Percentiles rank a stretch among this genome's conserved stretches.
Evolutionary conservation across 2,113 vertebrate genomes (phyloP).

Genomic region (Brevimyrus niger): DNA sequence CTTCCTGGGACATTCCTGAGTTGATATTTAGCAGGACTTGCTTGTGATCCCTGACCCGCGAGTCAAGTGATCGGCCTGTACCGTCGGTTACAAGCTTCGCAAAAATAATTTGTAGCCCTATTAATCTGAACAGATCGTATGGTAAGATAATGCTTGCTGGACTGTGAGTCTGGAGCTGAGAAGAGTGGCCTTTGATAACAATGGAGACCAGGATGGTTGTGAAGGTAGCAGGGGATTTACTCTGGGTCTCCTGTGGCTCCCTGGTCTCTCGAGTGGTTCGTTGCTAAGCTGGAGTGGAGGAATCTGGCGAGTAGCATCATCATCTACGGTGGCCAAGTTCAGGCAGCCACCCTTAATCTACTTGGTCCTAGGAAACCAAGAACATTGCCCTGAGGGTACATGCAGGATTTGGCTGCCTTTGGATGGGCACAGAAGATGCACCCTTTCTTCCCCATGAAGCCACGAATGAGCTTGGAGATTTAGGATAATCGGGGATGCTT

Average conservation of each 20-base stretch:
- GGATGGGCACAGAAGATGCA: background rate
- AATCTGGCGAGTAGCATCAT: background rate
- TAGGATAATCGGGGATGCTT: background rate
- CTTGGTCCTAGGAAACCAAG: background rate
- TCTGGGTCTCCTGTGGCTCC: background rate
- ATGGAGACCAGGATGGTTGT: background rate
- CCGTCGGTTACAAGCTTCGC: background rate
- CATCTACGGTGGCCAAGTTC: background rate
- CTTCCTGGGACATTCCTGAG: slow-evolving; percentile 48
- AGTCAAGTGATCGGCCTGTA: background rate
- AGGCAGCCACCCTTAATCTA: background rate
- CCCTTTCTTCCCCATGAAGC: background rate
- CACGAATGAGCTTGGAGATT: background rate
- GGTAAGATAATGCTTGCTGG: background rate
- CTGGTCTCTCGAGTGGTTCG: background rate
- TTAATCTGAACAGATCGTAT: background rate
- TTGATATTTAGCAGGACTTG: background rate
- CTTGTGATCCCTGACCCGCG: background rate
- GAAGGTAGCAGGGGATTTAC: background rate
- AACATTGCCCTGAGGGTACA: background rate
- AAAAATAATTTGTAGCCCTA: background rate
- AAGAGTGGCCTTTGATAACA: background rate
- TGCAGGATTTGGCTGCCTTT: background rate
- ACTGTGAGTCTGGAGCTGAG: background rate
- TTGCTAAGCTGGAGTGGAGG: background rate